These are phyloP conservation scores for Cherax destructor DNA, from an alignment of 1,140 invertebrate species.

Conservation along the genomic window DNA sequence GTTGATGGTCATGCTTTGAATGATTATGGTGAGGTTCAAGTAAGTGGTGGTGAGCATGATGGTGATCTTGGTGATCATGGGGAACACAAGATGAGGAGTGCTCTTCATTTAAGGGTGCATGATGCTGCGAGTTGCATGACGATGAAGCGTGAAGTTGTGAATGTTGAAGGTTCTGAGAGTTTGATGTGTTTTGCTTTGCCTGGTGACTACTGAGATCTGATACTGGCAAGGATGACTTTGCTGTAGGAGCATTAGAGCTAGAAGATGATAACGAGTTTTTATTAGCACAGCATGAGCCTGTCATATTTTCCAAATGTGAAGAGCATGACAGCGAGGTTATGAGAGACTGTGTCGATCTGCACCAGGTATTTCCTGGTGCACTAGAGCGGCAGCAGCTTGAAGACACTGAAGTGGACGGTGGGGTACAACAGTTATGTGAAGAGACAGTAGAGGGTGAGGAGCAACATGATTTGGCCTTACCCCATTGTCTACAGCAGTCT, in stretches of 20 bases:
- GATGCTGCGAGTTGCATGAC: not conserved
- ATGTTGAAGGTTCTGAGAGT: not conserved
- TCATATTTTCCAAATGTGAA: conserved; percentile 15
- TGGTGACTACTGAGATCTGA: not conserved
- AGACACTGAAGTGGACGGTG: conserved; percentile 20
- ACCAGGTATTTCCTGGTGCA: conserved; percentile 4
- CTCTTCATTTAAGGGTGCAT: not conserved
- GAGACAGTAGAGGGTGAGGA: not conserved
- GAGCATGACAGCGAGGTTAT: conserved; percentile 41
- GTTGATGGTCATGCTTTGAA: not conserved
- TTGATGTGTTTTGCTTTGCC: not conserved
- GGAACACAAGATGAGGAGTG: not conserved
- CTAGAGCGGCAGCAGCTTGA: conserved; percentile 20
- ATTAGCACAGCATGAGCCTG: conserved; percentile 8
- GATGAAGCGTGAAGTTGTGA: not conserved
- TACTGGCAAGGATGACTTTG: not conserved
- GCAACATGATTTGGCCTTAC: conserved; percentile 1
- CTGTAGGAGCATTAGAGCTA: not conserved
- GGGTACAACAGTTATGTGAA: not conserved
- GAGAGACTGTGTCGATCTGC: conserved; percentile 18
- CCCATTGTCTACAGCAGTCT: conserved; percentile 21
- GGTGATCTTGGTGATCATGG: conserved; percentile 14
- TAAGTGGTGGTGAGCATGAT: not conserved
- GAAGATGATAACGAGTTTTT: not conserved
- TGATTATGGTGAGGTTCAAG: not conserved